phyloP scores from a whole-genome alignment of 2,113 vertebrate genomes.

The Lophotis ruficrista region DNA sequence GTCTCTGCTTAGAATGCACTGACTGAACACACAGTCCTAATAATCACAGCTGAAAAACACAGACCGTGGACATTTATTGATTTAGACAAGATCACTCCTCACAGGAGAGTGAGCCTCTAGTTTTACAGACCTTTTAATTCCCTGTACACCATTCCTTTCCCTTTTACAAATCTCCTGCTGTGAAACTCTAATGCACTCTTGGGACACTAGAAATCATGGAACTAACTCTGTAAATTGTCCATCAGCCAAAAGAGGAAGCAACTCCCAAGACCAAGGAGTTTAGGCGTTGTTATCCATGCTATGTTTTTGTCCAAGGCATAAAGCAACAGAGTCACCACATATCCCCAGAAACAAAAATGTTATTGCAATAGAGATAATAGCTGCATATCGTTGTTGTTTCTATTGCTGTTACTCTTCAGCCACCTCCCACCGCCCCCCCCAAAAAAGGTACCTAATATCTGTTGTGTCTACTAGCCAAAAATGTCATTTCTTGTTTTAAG shows the following conservation, averaged over 20 bases:
- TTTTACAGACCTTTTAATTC: constrained; percentile 71
- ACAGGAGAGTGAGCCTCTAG: constrained; percentile 34
- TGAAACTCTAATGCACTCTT: constrained; percentile 61
- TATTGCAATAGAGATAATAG: background rate
- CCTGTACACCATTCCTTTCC: constrained; percentile 49
- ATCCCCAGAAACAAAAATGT: background rate
- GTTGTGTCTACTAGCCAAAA: background rate
- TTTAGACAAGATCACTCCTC: constrained; percentile 68
- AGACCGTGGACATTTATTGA: constrained; percentile 36
- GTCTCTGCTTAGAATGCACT: background rate
- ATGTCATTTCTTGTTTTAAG: background rate
- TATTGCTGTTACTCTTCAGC: background rate
- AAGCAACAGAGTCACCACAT: background rate
- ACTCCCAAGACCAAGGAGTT: background rate
- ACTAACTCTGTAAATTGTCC: constrained; percentile 12
- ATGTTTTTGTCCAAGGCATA: background rate
- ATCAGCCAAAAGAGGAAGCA: constrained; percentile 28
- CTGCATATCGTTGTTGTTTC: background rate
- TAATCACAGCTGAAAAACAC: constrained; percentile 46
- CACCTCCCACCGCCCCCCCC: background rate
- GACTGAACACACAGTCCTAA: constrained; percentile 6
- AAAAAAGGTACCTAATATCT: background rate
- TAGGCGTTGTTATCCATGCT: background rate
- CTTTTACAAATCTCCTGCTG: constrained; percentile 71
- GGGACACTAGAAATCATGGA: constrained; percentile 40